phyloP scores from a whole-genome alignment of 2,113 vertebrate species.

The Zosterops hypoxanthus region DNA sequence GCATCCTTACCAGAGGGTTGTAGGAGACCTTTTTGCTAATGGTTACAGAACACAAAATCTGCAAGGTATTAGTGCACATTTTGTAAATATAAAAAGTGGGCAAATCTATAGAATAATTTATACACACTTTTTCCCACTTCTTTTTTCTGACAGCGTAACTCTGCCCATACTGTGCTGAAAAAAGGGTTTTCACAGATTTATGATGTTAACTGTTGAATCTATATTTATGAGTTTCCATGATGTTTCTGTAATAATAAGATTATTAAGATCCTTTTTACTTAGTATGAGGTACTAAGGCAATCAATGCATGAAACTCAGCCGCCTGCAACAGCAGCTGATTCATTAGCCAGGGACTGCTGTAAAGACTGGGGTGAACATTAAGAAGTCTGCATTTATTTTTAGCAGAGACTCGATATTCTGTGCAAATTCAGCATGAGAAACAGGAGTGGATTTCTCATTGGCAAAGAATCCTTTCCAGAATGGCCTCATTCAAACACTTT shows the following conservation, averaged over 20 bases:
- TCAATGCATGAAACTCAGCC: not conserved
- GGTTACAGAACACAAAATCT: not conserved
- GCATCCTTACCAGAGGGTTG: not conserved
- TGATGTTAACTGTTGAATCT: constrained; percentile 53
- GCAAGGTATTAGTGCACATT: not conserved
- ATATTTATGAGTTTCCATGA: constrained; percentile 56
- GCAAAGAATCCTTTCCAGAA: not conserved
- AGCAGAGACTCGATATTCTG: not conserved
- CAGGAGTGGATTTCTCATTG: not conserved
- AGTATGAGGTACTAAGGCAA: constrained; percentile 1
- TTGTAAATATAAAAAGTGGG: not conserved
- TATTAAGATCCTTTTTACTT: constrained; percentile 32
- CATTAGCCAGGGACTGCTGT: constrained; percentile 1
- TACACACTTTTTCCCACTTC: not conserved
- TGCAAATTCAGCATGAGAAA: not conserved
- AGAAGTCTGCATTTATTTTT: constrained; percentile 8
- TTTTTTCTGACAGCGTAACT: constrained; percentile 2
- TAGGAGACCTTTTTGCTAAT: not conserved
- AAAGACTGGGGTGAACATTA: not conserved
- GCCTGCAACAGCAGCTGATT: not conserved
- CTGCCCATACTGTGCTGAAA: constrained; percentile 36
- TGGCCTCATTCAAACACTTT: not conserved
- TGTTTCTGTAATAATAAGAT: constrained; percentile 38
- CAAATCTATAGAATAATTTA: constrained; percentile 27
- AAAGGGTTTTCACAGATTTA: not conserved